Base-by-base conservation (phyloP, 1,140 invertebrate genomes). In the Adoxophyes honmai region DNA sequence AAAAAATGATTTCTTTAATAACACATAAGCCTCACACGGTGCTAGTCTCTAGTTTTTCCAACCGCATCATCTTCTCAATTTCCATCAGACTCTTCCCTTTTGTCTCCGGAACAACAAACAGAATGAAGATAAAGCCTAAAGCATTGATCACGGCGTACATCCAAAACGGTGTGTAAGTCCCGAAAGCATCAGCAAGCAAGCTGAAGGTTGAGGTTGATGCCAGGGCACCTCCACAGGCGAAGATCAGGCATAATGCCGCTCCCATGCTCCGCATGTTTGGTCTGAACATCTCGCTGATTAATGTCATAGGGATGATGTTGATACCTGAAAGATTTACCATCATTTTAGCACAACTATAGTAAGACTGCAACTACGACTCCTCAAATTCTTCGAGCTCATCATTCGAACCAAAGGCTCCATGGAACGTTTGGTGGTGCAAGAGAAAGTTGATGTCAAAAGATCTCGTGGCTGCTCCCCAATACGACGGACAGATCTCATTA, bases 201-300 rank as follows among this genome's bases (percentile, higher is more conserved):
- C 84, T 86, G 73, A 95, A 96, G 67, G 90, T 86, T n/a, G 93
- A 93, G 0, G 95, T 95, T 0, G 95, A 90, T 1, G 94, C 52
- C 70, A 96, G 96, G 0, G 92, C 93, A 62, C 92, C 91, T 1
- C 92, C 62, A 94, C 95, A 95, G 59, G 94, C 95, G 52, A 93
- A 90, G n/a, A 91, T 81, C 48, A 92, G 92, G 7, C 93, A 92
- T 16, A 94, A 84, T 2, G 93, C 89, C 73, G 86, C 76, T 38
- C 92, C 94, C 5, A 94, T 90, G 58, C 93, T 92, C 52, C 94
- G 93, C 2, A 95, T 86, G 18, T 93, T 91, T 68, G 92, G 76
- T 63, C 93, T 77, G 85, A 93, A 92, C 75, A 93, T 85, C 80
- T 94, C 93, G 0, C 90, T 89, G 62, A 93, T 90, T 70, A 94